These are phyloP conservation scores for Intellagama lesueurii DNA, from an alignment of 2,797 vertebrate genomes.

Conservation along the genomic window DNA sequence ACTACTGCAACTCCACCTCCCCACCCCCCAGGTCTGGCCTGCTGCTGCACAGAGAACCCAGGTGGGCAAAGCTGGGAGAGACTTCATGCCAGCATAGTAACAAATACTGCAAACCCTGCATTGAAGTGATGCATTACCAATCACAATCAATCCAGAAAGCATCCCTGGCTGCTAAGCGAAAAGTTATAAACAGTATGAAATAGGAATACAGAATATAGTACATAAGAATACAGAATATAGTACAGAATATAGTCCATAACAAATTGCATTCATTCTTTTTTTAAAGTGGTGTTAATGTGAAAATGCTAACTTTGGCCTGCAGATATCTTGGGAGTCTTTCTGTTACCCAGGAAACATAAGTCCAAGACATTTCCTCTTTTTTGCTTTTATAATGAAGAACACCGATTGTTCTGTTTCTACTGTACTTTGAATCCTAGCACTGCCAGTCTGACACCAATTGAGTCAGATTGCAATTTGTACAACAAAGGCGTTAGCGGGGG, in stretches of 20 bases:
- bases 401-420: not conserved
- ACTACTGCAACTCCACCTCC: too few species aligned
- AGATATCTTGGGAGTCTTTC: not conserved
- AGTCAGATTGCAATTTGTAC: conserved; percentile 2
- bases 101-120: not conserved
- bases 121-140: not conserved
- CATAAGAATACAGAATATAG: not conserved
- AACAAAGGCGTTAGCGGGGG: conserved; percentile 14
- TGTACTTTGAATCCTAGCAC: not conserved
- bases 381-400: conserved; percentile 8
- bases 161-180: not conserved
- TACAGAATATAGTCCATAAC: not conserved
- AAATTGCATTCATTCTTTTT: not conserved
- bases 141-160: not conserved
- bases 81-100: not conserved
- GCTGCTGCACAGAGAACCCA: not conserved
- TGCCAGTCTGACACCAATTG: conserved; percentile 10
- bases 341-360: not conserved
- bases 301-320: not conserved
- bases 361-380: not conserved
- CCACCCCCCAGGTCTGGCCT: too few species aligned
- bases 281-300: not conserved
- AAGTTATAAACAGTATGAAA: not conserved
- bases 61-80: too few species aligned
- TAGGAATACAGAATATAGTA: not conserved